Evolutionary conservation across 2,888 invertebrate genomes (phyloP).

Genomic region (Periphyllus acericola): DNA sequence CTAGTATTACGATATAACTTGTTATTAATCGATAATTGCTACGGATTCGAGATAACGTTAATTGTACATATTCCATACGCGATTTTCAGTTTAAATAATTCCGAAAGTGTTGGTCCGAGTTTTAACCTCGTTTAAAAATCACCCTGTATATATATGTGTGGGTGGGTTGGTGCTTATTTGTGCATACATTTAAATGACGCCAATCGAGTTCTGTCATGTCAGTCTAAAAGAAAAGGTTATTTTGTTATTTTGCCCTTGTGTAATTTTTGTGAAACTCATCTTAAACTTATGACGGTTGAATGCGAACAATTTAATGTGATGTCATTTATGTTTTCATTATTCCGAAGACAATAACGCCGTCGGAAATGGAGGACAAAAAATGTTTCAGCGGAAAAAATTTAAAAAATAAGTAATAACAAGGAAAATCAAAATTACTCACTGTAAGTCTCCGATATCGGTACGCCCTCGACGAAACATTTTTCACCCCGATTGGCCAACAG

Average conservation of each 20-base stretch:
- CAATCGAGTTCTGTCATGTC: no score
- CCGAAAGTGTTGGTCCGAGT: no score
- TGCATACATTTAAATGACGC: no score
- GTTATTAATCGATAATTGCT: no score
- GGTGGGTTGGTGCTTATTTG: no score
- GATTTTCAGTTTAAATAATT: no score
- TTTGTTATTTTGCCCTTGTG: background rate
- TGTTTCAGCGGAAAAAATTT: background rate
- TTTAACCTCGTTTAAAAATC: no score
- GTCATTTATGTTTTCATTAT: background rate
- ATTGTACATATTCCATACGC: no score
- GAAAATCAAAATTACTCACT: constrained; percentile 28
- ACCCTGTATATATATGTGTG: no score
- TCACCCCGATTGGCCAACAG: constrained; percentile 35
- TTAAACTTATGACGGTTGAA: background rate
- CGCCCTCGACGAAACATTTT: constrained; percentile 44
- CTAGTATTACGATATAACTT: no score
- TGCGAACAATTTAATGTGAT: background rate
- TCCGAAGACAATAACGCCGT: background rate
- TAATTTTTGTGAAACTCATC: background rate
- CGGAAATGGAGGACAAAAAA: background rate
- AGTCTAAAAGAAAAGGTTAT: no score
- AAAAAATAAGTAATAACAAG: background rate
- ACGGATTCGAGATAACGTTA: no score
- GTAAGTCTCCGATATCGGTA: constrained; percentile 56